Conservation (phyloP, 1,140 invertebrate species). For the Drosophila nasuta region DNA sequence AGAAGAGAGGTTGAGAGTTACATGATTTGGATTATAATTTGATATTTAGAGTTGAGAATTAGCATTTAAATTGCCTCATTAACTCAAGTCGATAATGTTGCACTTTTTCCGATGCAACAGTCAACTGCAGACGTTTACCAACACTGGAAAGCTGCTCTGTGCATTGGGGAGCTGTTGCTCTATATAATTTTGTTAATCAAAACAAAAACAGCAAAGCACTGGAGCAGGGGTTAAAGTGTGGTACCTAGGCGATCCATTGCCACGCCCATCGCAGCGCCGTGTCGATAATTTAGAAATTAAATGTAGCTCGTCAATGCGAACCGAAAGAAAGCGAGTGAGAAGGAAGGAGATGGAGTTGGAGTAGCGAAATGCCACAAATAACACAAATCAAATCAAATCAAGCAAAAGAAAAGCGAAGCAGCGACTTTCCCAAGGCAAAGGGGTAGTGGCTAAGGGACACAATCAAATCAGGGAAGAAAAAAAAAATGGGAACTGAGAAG, state of each 20-base stretch:
- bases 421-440: constrained; percentile 68
- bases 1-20: background rate
- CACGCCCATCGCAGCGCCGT: constrained; percentile 67
- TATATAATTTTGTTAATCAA: constrained; percentile 75
- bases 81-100: constrained; percentile 19
- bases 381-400: constrained; percentile 81
- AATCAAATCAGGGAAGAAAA: constrained; percentile 3
- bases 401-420: constrained; percentile 64
- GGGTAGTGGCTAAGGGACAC: constrained; percentile 32
- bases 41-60: constrained; percentile 74
- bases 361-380: constrained; percentile 73
- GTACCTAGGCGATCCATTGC: constrained; percentile 23
- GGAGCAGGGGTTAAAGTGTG: background rate
- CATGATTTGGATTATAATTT: constrained; percentile 70
- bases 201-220: constrained; percentile 72
- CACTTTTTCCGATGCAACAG: constrained; percentile 21
- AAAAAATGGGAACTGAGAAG: constrained; percentile 6
- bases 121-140: constrained; percentile 30
- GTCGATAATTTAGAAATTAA: constrained; percentile 81
- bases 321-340: constrained; percentile 8
- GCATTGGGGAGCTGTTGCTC: constrained; percentile 28
- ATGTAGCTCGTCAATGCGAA: constrained; percentile 49
- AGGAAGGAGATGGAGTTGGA: background rate
- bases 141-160: constrained; percentile 6
- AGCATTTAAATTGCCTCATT: constrained; percentile 80